Percentiles rank a stretch among this genome's conserved stretches.
Conservation (phyloP, 2,888 invertebrate genomes). For the Plutella xylostella region DNA sequence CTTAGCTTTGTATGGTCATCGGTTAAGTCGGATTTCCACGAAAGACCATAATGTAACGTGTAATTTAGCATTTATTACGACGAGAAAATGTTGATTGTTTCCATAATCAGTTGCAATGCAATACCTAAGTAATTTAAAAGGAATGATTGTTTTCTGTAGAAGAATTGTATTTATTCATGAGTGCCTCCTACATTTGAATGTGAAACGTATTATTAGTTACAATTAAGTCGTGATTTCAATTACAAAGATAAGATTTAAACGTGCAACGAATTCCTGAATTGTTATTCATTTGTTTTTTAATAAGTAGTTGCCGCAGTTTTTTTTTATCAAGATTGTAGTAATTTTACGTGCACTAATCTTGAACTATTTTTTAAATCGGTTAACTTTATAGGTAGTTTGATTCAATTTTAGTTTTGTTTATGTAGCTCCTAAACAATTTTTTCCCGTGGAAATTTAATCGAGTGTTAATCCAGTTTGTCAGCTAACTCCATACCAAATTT, state of each 20-base stretch:
- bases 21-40: constrained; percentile 27
- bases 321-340: no score
- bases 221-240: constrained; percentile 55
- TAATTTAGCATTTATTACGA: constrained; percentile 43
- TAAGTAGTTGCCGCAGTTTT: neutral
- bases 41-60: constrained; percentile 25
- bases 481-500: no score
- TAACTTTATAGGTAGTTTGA: no score
- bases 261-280: neutral
- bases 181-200: constrained; percentile 28
- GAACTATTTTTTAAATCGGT: no score
- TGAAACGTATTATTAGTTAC: constrained; percentile 23
- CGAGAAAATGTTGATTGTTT: constrained; percentile 35
- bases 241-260: constrained; percentile 27
- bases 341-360: no score
- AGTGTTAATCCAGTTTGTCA: no score
- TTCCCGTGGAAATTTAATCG: no score
- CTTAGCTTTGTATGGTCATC: constrained; percentile 26
- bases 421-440: no score
- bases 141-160: constrained; percentile 29
- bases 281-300: constrained; percentile 1
- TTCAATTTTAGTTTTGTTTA: no score
- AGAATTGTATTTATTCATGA: constrained; percentile 54
- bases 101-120: constrained; percentile 21
- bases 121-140: constrained; percentile 4